Evolutionary conservation across 2,797 vertebrate species (phyloP).

Genomic region (Ptychobarbus kaznakovi): DNA sequence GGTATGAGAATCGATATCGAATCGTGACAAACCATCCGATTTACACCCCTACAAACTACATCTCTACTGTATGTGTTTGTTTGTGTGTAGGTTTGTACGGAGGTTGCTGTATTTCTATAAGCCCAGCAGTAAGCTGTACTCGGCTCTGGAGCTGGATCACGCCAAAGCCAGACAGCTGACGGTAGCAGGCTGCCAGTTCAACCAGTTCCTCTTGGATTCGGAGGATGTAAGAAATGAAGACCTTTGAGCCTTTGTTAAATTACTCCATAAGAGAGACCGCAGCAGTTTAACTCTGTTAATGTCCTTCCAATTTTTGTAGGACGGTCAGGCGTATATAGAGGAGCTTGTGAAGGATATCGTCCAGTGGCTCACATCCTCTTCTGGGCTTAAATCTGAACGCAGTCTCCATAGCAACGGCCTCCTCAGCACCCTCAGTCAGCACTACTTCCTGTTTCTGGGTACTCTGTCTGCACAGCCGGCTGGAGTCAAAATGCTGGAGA

Average conservation of each 20-base stretch:
- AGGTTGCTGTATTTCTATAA: constrained; percentile 89
- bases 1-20: no score
- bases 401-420: constrained; percentile 86
- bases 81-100: constrained; percentile 80
- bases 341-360: constrained; percentile 87
- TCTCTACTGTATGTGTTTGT: background rate
- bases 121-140: constrained; percentile 86
- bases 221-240: constrained; percentile 79
- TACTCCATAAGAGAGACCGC: background rate
- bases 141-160: constrained; percentile 84
- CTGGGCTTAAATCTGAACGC: constrained; percentile 83
- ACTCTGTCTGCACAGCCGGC: constrained; percentile 84
- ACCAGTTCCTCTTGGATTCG: constrained; percentile 87
- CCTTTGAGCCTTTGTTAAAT: background rate
- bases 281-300: background rate
- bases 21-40: no score
- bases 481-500: constrained; percentile 87
- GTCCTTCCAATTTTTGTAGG: constrained; percentile 67
- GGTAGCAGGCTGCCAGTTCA: constrained; percentile 86
- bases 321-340: constrained; percentile 85
- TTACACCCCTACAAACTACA: background rate
- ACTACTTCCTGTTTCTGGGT: constrained; percentile 87
- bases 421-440: constrained; percentile 84
- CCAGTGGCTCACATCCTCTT: constrained; percentile 82
- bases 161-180: constrained; percentile 84